These are phyloP conservation scores for Dipodomys stephensi DNA, from an alignment of 2,113 vertebrate genomes.

Conservation along the genomic window DNA sequence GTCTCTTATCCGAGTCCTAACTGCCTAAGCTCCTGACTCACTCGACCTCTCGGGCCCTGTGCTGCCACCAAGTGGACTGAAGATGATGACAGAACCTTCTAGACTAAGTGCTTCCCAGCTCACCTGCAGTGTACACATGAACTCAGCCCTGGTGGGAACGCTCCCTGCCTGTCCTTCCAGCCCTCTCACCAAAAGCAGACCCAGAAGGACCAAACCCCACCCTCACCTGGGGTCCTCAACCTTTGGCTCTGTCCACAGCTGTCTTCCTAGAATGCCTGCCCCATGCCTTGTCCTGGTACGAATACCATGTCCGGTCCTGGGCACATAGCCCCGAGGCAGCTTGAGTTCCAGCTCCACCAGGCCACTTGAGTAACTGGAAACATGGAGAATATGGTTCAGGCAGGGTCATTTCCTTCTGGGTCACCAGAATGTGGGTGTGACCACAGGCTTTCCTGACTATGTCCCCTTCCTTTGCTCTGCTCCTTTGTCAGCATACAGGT, in stretches of 20 bases:
- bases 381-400: rapidly evolving
- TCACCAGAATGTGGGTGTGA: too few species aligned
- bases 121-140: background rate
- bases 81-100: background rate
- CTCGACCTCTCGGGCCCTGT: too few species aligned
- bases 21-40: rapidly evolving
- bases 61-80: background rate
- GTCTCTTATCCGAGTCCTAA: background rate
- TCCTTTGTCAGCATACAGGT: too few species aligned
- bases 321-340: background rate
- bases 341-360: rapidly evolving
- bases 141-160: rapidly evolving
- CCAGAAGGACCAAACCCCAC: background rate
- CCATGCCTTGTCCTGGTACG: too few species aligned
- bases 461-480: background rate
- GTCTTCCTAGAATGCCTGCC: background rate
- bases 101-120: rapidly evolving
- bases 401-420: too few species aligned
- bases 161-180: rapidly evolving
- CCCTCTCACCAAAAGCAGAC: background rate
- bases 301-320: too few species aligned
- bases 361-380: rapidly evolving
- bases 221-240: rapidly evolving
- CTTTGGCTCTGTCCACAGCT: background rate
- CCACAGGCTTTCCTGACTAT: rapidly evolving